Evolutionary conservation across 35 echinoderm and acorn worm species (phyloP).

Genomic region (Eucidaris tribuloides): DNA sequence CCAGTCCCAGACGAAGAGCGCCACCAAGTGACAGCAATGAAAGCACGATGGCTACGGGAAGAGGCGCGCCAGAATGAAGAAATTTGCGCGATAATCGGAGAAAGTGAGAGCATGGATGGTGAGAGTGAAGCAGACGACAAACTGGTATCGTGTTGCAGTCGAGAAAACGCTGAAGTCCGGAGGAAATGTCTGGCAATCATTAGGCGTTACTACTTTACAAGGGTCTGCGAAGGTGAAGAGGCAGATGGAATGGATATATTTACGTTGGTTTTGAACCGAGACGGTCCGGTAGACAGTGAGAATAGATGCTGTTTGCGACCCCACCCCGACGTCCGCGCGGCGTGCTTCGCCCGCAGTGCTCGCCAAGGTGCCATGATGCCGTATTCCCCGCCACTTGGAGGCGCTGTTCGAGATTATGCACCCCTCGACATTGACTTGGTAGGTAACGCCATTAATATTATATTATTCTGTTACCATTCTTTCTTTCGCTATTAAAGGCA

Average conservation of each 20-base stretch:
- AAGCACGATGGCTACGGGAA: background rate
- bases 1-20: background rate
- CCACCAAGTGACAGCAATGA: too few relatives aligned
- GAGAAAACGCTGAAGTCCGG: background rate
- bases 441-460: too few relatives aligned
- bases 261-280: background rate
- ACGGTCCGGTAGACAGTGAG: background rate
- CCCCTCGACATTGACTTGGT: too few relatives aligned
- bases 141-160: background rate
- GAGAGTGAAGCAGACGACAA: background rate
- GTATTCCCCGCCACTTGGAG: background rate
- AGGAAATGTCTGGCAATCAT: background rate
- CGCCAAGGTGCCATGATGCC: background rate
- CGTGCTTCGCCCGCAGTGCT: background rate
- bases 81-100: background rate
- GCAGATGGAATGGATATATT: background rate
- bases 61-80: background rate
- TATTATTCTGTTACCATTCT: too few relatives aligned
- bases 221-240: background rate
- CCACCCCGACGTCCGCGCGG: background rate
- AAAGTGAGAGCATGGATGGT: too few relatives aligned
- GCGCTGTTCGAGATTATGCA: too few relatives aligned
- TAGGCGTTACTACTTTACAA: background rate
- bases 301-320: slow-evolving; percentile 11
- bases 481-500: too few relatives aligned